phyloP scores from a whole-genome alignment of 2,888 invertebrate species.

The Orthonychiurus folsomi region DNA sequence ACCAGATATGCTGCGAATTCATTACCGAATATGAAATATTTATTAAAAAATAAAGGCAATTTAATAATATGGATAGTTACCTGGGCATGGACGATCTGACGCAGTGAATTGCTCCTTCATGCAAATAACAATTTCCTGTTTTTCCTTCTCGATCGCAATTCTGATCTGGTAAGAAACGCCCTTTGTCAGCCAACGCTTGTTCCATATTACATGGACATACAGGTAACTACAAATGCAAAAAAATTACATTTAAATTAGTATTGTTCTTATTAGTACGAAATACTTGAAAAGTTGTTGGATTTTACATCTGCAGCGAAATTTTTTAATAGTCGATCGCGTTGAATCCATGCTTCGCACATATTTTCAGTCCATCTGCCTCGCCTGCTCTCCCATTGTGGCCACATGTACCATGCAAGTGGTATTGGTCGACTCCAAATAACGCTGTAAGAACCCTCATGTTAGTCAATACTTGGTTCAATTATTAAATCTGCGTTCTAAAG shows the following conservation, averaged over 20 bases:
- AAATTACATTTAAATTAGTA: slow-evolving; percentile 5
- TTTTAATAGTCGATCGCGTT: slow-evolving; percentile 68
- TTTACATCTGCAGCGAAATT: slow-evolving; percentile 70
- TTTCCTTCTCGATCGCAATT: slow-evolving; percentile 87
- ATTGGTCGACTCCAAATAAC: slow-evolving; percentile 85
- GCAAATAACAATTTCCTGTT: slow-evolving; percentile 69
- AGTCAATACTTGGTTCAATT: no score
- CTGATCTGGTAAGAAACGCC: slow-evolving; percentile 80
- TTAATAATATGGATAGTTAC: slow-evolving; percentile 52
- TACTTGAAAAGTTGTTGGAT: no score
- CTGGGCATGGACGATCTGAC: slow-evolving; percentile 82
- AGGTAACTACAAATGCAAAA: slow-evolving; percentile 45
- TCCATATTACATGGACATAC: slow-evolving; percentile 81
- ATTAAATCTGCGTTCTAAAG: no score
- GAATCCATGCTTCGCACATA: slow-evolving; percentile 84
- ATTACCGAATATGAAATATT: not conserved
- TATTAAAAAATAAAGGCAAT: not conserved
- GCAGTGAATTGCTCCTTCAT: slow-evolving; percentile 84
- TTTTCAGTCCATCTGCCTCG: slow-evolving; percentile 77
- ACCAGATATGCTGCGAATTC: slow-evolving; percentile 66
- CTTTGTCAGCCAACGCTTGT: slow-evolving; percentile 85
- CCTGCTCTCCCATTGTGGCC: slow-evolving; percentile 72
- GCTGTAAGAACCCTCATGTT: slow-evolving; percentile 45
- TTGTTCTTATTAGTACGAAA: not conserved
- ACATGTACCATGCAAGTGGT: slow-evolving; percentile 87